Base-by-base conservation (phyloP, 2,888 invertebrate species). In the Drosophila kambysellisi region DNA sequence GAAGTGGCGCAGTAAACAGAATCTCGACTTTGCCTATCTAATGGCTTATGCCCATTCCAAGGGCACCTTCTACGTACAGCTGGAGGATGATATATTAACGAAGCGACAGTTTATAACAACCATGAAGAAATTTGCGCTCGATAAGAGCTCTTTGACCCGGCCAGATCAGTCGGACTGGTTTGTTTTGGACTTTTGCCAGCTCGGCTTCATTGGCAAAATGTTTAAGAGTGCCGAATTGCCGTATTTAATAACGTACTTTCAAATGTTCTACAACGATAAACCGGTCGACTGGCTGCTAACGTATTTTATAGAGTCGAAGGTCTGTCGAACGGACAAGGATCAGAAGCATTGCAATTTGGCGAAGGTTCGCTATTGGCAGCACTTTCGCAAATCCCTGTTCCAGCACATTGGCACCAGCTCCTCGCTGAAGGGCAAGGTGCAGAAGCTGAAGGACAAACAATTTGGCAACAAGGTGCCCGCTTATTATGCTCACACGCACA, bases 281-380 rank as follows among this genome's bases (percentile, higher is more conserved):
- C 99, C 99, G 0, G 98, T 99, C 1, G 99, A 99, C 92, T 99
- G 99, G 99, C 94, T 99, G 8, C 94, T 99, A 15, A 98, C 98
- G 88, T 96, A 98, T 92, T 95, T 98, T 77, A 95, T 99, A 62
- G 96, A 96, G 68, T 97, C 98, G 5, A 97, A 97, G 93, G 96
- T 96, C n/a, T 99, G 99, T 93, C 96, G 96, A 89, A 95, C 96
- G 76, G 96, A 97, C 79, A 97, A 96, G 91, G 95, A 95, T 88
- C 94, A 98, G 96, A 97, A 97, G 94, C 95, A 96, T 77, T 99
- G 99, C 90, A 95, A 95, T 80, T 94, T 95, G 83, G 96, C 95
- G 60, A 97, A 97, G 91, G 95, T 95, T 12, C 95, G 95, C 84
- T 95, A 98, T 70, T 97, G 98, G 95, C 95, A 97, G 9, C 97